Evolutionary conservation across 1,140 invertebrate genomes (phyloP).

Genomic region (Caenorhabditis brenneri): DNA sequence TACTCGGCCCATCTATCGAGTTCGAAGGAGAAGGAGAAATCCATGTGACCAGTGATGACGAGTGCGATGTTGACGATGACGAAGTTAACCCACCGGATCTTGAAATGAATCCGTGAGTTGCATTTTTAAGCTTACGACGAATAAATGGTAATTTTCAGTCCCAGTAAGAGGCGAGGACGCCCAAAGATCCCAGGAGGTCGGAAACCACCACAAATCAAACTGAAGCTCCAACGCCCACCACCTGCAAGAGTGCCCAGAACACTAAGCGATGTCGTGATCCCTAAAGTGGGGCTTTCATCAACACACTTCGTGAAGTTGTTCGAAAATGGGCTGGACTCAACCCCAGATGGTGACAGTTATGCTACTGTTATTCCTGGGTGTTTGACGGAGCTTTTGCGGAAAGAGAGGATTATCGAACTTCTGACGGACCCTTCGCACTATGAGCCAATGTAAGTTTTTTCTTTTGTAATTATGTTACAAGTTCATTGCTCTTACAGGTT

Average conservation of each 20-base stretch:
- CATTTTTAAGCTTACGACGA: background rate
- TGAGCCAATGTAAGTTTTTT: background rate
- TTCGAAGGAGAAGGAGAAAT: background rate
- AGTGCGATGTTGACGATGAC: background rate
- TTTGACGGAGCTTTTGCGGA: conserved; percentile 39
- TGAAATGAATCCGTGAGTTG: background rate
- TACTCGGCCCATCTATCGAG: background rate
- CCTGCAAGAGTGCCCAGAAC: background rate
- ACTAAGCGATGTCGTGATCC: background rate
- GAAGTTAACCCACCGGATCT: background rate
- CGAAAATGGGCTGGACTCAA: background rate
- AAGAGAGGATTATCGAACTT: conserved; percentile 44
- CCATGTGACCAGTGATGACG: background rate
- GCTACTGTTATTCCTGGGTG: conserved; percentile 41
- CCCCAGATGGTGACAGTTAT: conserved; percentile 13
- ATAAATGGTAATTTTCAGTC: background rate
- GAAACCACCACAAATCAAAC: background rate
- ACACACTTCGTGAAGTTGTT: background rate
- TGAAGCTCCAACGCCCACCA: too few species aligned
- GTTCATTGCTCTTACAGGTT: background rate
- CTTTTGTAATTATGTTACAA: background rate
- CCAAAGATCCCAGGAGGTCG: background rate
- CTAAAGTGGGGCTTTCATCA: background rate
- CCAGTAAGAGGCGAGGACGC: background rate
- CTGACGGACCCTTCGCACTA: conserved; percentile 8